phyloP scores from a whole-genome alignment of 2,888 invertebrate genomes.

The Barypeithes pellucidus region DNA sequence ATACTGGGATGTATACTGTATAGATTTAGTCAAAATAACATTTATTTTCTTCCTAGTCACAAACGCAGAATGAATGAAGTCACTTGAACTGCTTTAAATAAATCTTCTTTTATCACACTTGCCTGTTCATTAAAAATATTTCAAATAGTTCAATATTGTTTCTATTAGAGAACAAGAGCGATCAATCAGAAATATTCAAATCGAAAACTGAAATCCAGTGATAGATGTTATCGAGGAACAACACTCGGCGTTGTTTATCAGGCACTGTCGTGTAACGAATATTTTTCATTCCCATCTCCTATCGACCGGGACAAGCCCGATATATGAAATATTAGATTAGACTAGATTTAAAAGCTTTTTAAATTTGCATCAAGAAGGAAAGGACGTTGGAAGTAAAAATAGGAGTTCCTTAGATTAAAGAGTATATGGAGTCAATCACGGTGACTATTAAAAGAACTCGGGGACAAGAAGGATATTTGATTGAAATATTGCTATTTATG shows the following conservation, averaged over 20 bases:
- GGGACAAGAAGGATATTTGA: no score
- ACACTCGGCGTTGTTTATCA: conserved; percentile 1
- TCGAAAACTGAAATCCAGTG: not conserved
- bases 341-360: conserved; percentile 10
- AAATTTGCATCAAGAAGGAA: conserved; percentile 3
- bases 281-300: conserved; percentile 1
- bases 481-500: no score
- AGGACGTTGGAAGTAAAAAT: not conserved
- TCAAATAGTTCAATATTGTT: no score
- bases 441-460: no score
- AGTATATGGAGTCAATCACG: no score
- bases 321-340: not conserved
- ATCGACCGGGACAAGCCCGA: conserved; percentile 3
- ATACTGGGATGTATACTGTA: no score
- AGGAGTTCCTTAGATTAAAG: not conserved
- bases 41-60: no score
- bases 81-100: no score
- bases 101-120: no score
- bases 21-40: no score
- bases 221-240: not conserved
- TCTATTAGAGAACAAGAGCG: not conserved
- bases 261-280: not conserved
- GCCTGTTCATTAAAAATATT: no score
- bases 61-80: no score
- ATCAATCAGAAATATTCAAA: not conserved